Conservation (phyloP, 1,140 invertebrate genomes). For the Teleopsis dalmanni region DNA sequence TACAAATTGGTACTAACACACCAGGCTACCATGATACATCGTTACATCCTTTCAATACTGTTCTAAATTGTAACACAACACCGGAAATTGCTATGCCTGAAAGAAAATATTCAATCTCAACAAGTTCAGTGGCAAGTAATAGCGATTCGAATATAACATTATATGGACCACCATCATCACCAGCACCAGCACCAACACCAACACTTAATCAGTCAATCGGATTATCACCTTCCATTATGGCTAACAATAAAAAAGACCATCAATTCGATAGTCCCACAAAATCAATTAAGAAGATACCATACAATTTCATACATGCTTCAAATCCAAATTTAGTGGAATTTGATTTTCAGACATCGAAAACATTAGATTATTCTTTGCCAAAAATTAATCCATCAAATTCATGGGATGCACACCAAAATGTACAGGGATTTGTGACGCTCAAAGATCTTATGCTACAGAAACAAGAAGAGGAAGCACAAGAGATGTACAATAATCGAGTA, state of each 20-base stretch:
- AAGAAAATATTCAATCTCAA: background rate
- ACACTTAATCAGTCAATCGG: background rate
- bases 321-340: constrained; percentile 59
- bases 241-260: background rate
- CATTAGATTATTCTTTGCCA: constrained; percentile 25
- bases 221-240: background rate
- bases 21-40: constrained; percentile 26
- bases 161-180: constrained; percentile 30
- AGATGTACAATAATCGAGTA: constrained; percentile 51
- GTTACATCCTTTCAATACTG: no score
- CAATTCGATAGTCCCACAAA: constrained; percentile 20
- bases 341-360: constrained; percentile 44
- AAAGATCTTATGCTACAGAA: constrained; percentile 68
- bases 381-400: constrained; percentile 26
- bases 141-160: constrained; percentile 3
- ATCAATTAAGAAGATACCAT: constrained; percentile 43
- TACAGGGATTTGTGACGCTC: constrained; percentile 54
- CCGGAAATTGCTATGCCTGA: background rate
- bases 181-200: constrained; percentile 21
- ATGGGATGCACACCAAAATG: constrained; percentile 38
- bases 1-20: constrained; percentile 41
- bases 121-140: constrained; percentile 8
- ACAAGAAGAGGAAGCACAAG: constrained; percentile 60
- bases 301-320: constrained; percentile 57
- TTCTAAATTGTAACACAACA: no score